Conservation (phyloP, 1,140 invertebrate genomes). For the Xylocopa sonorina region DNA sequence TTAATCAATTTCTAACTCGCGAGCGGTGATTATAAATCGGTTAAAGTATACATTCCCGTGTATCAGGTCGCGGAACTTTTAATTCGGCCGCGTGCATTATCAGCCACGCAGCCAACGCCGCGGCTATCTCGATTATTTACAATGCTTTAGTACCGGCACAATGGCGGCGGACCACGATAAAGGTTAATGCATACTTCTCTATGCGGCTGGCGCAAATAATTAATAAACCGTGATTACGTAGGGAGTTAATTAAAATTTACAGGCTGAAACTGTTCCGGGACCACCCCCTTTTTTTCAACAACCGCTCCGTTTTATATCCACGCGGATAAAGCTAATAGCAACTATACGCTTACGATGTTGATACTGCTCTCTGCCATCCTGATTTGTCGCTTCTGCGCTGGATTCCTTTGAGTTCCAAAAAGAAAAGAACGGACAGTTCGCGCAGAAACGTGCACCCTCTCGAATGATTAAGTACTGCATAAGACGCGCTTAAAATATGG, state of each 20-base stretch:
- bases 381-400: background rate
- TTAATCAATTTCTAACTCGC: background rate
- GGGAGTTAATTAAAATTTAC: constrained; percentile 19
- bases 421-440: background rate
- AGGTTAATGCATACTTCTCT: background rate
- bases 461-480: background rate
- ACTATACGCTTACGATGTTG: background rate
- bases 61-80: background rate
- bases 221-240: constrained; percentile 1
- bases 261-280: background rate
- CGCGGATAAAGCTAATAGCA: background rate
- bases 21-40: background rate
- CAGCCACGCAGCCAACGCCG: background rate
- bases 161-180: background rate
- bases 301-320: background rate
- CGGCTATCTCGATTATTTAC: constrained; percentile 37
- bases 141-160: constrained; percentile 1
- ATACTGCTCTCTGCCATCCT: background rate
- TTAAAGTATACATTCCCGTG: too few species aligned
- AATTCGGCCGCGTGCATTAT: constrained; percentile 3
- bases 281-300: background rate
- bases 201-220: constrained; percentile 1
- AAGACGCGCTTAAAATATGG: background rate
- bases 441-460: background rate
- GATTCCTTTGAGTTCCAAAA: background rate